Percentiles rank a stretch among this genome's conserved stretches.
Conservation (phyloP, 2,113 vertebrate genomes). For the Myanophis thanlyinensis region DNA sequence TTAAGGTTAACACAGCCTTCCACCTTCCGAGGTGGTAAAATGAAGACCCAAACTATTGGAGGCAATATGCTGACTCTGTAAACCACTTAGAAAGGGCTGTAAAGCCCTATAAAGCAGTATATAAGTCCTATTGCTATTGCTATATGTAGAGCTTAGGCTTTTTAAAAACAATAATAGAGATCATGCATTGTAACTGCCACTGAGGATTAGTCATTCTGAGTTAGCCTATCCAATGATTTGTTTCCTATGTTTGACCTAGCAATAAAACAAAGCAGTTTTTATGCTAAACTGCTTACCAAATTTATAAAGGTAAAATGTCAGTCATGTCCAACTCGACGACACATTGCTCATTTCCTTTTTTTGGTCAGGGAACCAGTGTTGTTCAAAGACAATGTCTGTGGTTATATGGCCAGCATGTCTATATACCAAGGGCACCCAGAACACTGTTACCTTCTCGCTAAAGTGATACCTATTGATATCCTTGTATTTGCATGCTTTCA, state of each 20-base stretch:
- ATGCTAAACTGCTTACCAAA: background rate
- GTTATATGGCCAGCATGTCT: background rate
- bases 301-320: background rate
- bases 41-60: too few relatives aligned
- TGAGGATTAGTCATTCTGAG: background rate
- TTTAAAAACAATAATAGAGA: background rate
- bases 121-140: too few relatives aligned
- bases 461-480: background rate
- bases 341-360: background rate
- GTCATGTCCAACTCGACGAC: background rate
- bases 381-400: background rate
- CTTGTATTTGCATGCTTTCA: background rate
- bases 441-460: background rate
- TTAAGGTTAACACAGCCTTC: too few relatives aligned
- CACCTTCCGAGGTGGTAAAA: too few relatives aligned
- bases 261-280: background rate
- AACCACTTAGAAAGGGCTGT: too few relatives aligned
- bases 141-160: background rate
- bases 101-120: too few relatives aligned
- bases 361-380: background rate
- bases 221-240: background rate
- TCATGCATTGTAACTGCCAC: background rate
- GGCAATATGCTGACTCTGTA: too few relatives aligned
- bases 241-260: background rate
- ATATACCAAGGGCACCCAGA: background rate